Base-by-base conservation (phyloP, 2,888 invertebrate species). In the Tinea trinotella region DNA sequence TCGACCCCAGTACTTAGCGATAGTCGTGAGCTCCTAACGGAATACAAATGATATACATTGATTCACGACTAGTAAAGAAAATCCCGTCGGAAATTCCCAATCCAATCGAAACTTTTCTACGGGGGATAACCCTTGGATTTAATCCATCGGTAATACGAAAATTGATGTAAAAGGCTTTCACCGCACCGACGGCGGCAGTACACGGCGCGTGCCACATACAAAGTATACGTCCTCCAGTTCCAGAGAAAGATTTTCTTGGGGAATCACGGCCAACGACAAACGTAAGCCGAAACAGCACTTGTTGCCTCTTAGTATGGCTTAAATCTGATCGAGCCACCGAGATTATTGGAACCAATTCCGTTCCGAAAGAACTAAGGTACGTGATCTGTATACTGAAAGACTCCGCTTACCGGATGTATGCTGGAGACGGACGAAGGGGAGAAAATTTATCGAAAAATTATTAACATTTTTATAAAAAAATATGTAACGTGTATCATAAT, bases 91-190 rank as follows among this genome's bases (percentile, higher is more conserved):
- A 55, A 56, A 55, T 65, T 70, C 70, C 72, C 71, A 74, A 76
- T 76, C 79, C 77, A 81, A 83, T 80, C 73, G 76, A 65, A 73
- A 80, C 69, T 79, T 79, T 75, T 66, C 72, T 66, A 64, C 63
- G 69, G 70, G 70, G 71, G 70, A 73, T 74, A 76, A 79, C 76
- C 79, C 76, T 75, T 74, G 70, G 75, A 77, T 82, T 81, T 82
- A 84, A 84, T 84, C 83, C 81, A 77, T 84, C 69, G 79, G 79
- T 84, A 84, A 84, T 82, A 80, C 79, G 81, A 84, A 83, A 84
- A 84, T 82, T 83, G 82, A 81, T 81, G 82, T 83, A 78, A 78
- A 78, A 78, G 73, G 75, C 68, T 71, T 50, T 66, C 67, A 63
- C 72, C 72, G 64, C 74, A 68, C 70, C 65, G 66, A 22, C 36